These are phyloP conservation scores for Coenonympha arcania DNA, from an alignment of 2,888 invertebrate species.

Conservation along the genomic window DNA sequence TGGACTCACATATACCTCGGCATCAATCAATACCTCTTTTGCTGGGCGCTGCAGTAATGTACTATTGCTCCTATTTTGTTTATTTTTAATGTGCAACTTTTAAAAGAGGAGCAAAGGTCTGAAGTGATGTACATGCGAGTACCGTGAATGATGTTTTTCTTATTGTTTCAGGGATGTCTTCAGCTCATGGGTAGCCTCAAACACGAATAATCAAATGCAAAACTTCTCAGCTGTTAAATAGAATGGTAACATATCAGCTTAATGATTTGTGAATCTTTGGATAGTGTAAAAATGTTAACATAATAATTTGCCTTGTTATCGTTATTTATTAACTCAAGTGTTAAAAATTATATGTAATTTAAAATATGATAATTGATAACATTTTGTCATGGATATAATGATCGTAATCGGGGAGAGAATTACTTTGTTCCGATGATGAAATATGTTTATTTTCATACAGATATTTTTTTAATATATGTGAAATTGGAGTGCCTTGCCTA, in stretches of 20 bases:
- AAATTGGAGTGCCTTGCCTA: constrained; percentile 25
- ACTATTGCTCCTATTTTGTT: too few species aligned
- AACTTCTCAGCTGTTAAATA: constrained; percentile 87
- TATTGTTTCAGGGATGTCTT: constrained; percentile 85
- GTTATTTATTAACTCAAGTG: constrained; percentile 27
- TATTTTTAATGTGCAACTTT: too few species aligned
- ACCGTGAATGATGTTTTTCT: constrained; percentile 31
- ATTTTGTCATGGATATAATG: neutral
- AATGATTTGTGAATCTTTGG: constrained; percentile 1
- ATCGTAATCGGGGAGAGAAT: constrained; percentile 13
- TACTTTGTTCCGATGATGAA: constrained; percentile 7
- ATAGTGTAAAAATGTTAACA: constrained; percentile 11
- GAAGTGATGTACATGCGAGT: too few species aligned
- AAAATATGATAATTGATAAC: neutral
- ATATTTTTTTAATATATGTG: constrained; percentile 11
- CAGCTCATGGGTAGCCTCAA: constrained; percentile 90
- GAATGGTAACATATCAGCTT: constrained; percentile 36
- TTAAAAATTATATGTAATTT: constrained; percentile 10
- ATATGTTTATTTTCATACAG: constrained; percentile 14
- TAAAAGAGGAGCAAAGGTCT: too few species aligned
- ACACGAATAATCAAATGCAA: constrained; percentile 86
- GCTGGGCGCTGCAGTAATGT: too few species aligned
- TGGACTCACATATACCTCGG: too few species aligned
- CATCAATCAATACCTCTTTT: too few species aligned
- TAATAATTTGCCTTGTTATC: constrained; percentile 26